A percentile compares a stretch with the other conserved stretches of the same genome.
These are phyloP conservation scores for Platycnemis pennipes DNA, from an alignment of 2,888 invertebrate genomes.

Conservation along the genomic window DNA sequence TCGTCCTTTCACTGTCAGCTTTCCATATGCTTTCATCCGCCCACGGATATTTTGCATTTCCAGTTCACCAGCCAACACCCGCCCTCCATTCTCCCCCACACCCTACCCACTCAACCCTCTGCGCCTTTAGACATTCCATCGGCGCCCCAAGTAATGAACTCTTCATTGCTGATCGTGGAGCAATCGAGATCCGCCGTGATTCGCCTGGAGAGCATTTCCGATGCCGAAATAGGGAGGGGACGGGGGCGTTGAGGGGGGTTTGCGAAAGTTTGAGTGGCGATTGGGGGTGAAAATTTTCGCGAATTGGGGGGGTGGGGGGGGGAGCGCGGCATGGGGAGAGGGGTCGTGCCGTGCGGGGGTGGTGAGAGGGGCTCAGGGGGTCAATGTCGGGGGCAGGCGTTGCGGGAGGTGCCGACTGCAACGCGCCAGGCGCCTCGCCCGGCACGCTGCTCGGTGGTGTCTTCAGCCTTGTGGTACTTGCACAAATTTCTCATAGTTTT, in stretches of 20 bases:
- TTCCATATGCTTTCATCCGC: not conserved
- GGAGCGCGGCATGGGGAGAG: not conserved
- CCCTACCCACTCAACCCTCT: not conserved
- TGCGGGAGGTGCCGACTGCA: not conserved
- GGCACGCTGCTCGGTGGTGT: not conserved
- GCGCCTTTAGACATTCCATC: not conserved
- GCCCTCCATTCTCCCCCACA: not conserved
- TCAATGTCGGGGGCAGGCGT: not conserved
- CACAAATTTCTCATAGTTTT: too few relatives aligned
- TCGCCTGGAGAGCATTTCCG: conserved; percentile 61
- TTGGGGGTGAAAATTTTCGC: not conserved
- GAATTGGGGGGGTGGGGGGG: not conserved
- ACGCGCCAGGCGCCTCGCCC: not conserved
- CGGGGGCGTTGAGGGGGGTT: not conserved
- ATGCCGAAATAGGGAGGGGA: not conserved
- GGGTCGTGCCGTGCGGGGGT: not conserved
- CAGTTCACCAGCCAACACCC: too few relatives aligned
- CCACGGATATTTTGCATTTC: not conserved
- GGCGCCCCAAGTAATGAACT: conserved; percentile 60
- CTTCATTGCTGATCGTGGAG: conserved; percentile 63
- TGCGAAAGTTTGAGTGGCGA: not conserved
- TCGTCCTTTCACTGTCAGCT: not conserved
- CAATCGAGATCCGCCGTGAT: conserved; percentile 58
- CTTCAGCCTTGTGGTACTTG: too few relatives aligned
- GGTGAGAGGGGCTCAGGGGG: not conserved